Base-by-base conservation (phyloP, 2,113 vertebrate genomes). In the Cryptotis parvus region DNA sequence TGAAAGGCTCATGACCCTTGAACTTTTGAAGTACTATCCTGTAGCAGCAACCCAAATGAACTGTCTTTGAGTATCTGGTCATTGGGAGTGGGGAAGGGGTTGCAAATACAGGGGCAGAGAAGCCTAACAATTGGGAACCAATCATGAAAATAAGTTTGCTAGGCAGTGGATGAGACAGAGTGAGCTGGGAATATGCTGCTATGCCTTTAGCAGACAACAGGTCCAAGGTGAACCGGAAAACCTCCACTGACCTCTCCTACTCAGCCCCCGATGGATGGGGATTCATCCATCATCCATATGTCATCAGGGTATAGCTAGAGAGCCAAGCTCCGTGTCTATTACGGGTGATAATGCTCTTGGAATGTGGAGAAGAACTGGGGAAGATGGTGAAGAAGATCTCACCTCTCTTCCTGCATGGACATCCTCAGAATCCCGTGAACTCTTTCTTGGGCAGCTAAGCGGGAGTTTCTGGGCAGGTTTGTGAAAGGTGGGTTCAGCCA, bases 381-480 rank as follows among this genome's bases (percentile, higher is more conserved):
- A 82, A 45, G 58, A 29, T 3, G 9, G 43, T 55, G 43, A 73
- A 4, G n/a, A 31, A 16, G 18, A 26, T 24, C 0, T 24, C 3
- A 78, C 20, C 35, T 4, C 18, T 55, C 33, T 31, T n/a, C 26
- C 27, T 61, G 63, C 9, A 12, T 12, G 29, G 9, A 20, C 20
- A 61, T 61, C 6, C 4, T 65, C 29, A 65, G 26, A 65, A 31
- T 65, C 9, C 27, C 22, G 27, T 27, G 29, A 29, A 65, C 22
- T 65, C 63, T 65, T 29, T 65, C 55, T 65, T 58, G 11, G 29
- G n/a, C 8, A 24, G 35, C 31, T 11, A 1, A 1, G 22, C 29
- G 3, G 1, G 15, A 10, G 58, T 26, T 18, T 14, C 22, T 27
- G 61, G 69, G 45, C 2, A 0, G 43, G 7, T 58, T 1, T 0